phyloP scores from a whole-genome alignment of 2,113 vertebrate species.

The Ptyas mucosa region DNA sequence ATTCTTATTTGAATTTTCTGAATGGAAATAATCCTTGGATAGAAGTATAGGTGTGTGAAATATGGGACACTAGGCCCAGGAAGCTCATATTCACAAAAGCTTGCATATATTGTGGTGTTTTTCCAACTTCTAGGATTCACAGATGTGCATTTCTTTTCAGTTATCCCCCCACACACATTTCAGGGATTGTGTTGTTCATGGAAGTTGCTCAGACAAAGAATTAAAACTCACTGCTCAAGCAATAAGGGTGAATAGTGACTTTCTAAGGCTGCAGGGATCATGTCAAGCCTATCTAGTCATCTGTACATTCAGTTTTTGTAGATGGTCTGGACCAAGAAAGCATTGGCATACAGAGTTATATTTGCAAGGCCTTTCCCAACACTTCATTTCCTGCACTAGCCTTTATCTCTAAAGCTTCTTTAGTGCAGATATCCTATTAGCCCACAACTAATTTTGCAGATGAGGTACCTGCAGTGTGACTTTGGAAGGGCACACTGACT shows the following conservation, averaged over 20 bases:
- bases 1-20: neutral
- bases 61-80: neutral
- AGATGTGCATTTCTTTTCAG: neutral
- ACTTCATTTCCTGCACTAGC: neutral
- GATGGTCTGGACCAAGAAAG: neutral
- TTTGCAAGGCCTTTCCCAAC: neutral
- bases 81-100: neutral
- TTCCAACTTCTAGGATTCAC: neutral
- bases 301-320: neutral
- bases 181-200: neutral
- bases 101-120: neutral
- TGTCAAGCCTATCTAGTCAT: neutral
- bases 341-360: neutral
- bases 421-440: neutral
- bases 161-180: neutral
- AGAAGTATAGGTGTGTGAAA: neutral
- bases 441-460: neutral
- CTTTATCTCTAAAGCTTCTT: neutral
- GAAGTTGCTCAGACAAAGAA: neutral
- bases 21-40: neutral
- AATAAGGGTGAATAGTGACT: neutral
- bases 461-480: neutral
- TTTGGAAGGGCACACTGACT: neutral
- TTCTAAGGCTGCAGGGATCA: neutral
- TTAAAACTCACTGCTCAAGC: neutral